phyloP scores from a whole-genome alignment of 2,113 vertebrate genomes.

The Gobiocypris rarus region DNA sequence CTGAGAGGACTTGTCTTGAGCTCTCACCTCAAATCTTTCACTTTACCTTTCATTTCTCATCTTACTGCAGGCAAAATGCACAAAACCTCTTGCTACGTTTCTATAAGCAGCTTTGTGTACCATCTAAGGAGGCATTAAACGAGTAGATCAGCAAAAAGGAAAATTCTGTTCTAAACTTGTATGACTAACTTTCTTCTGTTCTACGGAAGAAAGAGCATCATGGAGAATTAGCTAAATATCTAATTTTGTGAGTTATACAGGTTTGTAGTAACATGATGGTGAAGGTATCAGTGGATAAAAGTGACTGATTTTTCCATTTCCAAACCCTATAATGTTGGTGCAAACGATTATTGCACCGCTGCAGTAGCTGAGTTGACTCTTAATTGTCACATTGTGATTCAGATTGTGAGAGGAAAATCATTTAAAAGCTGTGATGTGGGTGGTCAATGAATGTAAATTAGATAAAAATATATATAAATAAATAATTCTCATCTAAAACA shows the following conservation, averaged over 20 bases:
- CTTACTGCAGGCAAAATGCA: neutral
- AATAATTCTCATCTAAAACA: constrained; percentile 12
- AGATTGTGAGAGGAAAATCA: neutral
- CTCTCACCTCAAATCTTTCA: neutral
- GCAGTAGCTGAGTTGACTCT: neutral
- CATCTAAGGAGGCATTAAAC: neutral
- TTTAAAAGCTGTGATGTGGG: neutral
- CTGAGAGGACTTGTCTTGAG: constrained; percentile 30
- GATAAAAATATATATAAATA: no score
- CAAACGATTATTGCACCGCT: neutral
- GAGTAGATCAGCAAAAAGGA: neutral
- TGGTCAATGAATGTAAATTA: constrained; percentile 7
- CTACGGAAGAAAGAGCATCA: no score
- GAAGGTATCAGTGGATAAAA: neutral
- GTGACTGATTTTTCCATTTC: neutral
- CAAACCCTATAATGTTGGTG: neutral
- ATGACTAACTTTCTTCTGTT: neutral
- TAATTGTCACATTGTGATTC: neutral
- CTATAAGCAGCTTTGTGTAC: neutral
- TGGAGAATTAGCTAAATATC: neutral
- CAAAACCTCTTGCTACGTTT: neutral
- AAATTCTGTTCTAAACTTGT: neutral
- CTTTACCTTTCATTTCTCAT: constrained; percentile 1
- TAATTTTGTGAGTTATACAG: neutral
- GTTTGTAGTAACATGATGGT: neutral